A percentile compares a stretch with the other conserved stretches of the same genome.
Evolutionary conservation across 2,888 invertebrate species (phyloP).

Genomic region (Strigamia maritima): DNA sequence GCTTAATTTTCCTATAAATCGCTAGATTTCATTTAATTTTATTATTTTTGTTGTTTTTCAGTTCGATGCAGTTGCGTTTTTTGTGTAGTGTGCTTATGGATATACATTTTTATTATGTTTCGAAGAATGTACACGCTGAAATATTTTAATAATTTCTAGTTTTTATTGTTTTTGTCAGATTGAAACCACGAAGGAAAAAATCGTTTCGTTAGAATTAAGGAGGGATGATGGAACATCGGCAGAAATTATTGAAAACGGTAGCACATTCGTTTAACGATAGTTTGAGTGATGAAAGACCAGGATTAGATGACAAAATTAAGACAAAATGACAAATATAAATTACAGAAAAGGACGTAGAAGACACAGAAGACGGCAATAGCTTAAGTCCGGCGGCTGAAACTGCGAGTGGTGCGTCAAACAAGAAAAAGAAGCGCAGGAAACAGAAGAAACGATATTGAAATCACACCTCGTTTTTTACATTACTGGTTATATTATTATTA

Average conservation of each 20-base stretch:
- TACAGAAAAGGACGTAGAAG: neutral
- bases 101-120: neutral
- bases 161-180: conserved; percentile 60
- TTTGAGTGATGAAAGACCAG: neutral
- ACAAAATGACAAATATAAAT: neutral
- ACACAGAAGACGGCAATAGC: neutral
- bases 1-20: neutral
- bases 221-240: neutral
- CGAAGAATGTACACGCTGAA: neutral
- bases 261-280: neutral
- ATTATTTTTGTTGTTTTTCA: too few relatives aligned
- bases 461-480: neutral
- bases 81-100: neutral
- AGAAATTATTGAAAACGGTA: neutral
- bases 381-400: neutral
- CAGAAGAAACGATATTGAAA: neutral
- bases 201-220: conserved; percentile 78
- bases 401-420: neutral
- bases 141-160: neutral
- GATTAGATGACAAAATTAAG: neutral
- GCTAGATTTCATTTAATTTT: too few relatives aligned
- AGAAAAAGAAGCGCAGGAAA: neutral
- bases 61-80: neutral
- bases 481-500: neutral
- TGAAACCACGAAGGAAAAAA: conserved; percentile 86